Evolutionary conservation across 2,888 invertebrate species (phyloP).

Genomic region (Andrena bucephala): DNA sequence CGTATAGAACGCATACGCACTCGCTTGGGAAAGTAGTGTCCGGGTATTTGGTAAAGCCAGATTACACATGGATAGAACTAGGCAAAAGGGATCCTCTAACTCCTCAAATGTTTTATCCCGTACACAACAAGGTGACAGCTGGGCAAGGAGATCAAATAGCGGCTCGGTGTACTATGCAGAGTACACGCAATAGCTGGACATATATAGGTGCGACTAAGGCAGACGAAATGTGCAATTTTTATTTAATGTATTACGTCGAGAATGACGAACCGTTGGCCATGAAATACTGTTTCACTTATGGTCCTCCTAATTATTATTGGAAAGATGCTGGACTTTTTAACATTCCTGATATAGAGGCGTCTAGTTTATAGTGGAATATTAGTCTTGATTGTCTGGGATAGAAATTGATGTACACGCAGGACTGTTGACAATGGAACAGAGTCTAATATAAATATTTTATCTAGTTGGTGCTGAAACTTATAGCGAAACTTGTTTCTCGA

Average conservation of each 20-base stretch:
- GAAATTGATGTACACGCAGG: neutral
- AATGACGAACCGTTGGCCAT: conserved; percentile 90
- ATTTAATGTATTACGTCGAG: conserved; percentile 96
- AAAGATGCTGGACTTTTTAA: conserved; percentile 88
- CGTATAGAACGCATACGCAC: conserved; percentile 98
- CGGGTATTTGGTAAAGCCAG: conserved; percentile 88
- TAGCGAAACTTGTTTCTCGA: conserved; percentile 18
- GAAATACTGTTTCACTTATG: conserved; percentile 93
- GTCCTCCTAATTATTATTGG: conserved; percentile 96
- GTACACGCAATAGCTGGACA: conserved; percentile 88
- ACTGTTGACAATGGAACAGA: conserved; percentile 27
- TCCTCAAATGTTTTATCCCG: conserved; percentile 98
- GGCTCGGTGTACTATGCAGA: conserved; percentile 96
- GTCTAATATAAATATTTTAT: conserved; percentile 35
- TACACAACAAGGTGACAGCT: conserved; percentile 88
- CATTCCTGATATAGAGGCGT: conserved; percentile 91
- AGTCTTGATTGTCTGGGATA: neutral
- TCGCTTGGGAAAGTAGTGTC: conserved; percentile 93
- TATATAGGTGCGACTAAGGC: conserved; percentile 92
- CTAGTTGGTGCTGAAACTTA: conserved; percentile 29
- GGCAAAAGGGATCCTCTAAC: conserved; percentile 95
- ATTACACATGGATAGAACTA: conserved; percentile 93
- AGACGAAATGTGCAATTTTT: conserved; percentile 98
- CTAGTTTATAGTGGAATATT: conserved; percentile 84
- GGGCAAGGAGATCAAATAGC: conserved; percentile 91